These are phyloP conservation scores for Crioceris asparagi DNA, from an alignment of 2,888 invertebrate species.

Conservation along the genomic window DNA sequence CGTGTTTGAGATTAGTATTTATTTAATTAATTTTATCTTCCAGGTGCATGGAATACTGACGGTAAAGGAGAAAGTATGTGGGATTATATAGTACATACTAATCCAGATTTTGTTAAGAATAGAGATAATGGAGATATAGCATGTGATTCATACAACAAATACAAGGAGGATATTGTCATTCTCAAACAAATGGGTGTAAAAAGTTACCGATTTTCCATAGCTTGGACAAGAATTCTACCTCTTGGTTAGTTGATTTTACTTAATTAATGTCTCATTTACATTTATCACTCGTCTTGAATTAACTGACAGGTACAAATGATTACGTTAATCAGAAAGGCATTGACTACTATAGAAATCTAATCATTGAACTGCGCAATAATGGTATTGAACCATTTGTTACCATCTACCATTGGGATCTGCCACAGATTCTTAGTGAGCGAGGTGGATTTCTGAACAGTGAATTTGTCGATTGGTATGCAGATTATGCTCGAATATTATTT, in stretches of 20 bases:
- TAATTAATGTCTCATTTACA: no score
- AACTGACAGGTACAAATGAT: constrained; percentile 7
- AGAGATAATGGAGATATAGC: no score
- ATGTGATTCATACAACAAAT: constrained; percentile 2
- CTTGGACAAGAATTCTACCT: background rate
- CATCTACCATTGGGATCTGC: no score
- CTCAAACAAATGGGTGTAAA: background rate
- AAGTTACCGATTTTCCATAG: background rate
- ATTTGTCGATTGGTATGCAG: no score
- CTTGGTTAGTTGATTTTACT: background rate
- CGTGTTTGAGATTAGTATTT: no score
- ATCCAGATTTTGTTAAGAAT: no score
- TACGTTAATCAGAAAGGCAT: constrained; percentile 39
- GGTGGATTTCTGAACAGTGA: constrained; percentile 53
- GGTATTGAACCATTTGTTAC: constrained; percentile 48
- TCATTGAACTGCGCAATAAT: constrained; percentile 40
- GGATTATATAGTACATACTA: no score
- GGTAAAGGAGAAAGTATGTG: no score
- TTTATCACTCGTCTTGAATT: background rate
- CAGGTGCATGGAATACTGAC: no score
- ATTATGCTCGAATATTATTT: no score
- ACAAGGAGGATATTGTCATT: background rate
- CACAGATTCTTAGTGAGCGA: constrained; percentile 45
- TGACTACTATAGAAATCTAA: constrained; percentile 14
- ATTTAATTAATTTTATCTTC: no score